Conservation (phyloP, 2,797 vertebrate genomes). For the Apodemus agrarius region DNA sequence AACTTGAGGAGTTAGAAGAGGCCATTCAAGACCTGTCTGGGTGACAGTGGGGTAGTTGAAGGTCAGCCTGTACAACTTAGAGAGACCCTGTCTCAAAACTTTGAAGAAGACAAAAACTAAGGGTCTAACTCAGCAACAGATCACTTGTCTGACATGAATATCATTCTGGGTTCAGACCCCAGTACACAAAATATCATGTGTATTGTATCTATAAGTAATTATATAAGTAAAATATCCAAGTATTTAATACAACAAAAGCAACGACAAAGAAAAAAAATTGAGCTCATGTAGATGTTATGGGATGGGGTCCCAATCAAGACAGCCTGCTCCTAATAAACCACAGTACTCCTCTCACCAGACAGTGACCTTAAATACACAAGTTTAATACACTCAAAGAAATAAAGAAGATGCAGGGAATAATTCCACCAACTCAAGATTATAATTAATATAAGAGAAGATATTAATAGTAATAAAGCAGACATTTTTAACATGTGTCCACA, state of each 20-base stretch:
- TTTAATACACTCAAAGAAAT: neutral
- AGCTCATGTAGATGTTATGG: neutral
- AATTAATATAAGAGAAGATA: neutral
- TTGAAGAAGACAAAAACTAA: too few relatives aligned
- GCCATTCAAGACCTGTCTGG: neutral
- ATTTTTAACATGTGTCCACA: too few relatives aligned
- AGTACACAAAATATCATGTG: neutral
- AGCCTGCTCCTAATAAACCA: neutral
- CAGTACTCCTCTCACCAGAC: too few relatives aligned
- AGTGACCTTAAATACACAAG: too few relatives aligned
- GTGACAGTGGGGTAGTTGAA: neutral
- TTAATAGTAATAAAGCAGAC: neutral
- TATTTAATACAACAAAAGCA: neutral
- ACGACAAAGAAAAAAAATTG: too few relatives aligned
- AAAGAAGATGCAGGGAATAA: neutral
- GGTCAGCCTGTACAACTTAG: neutral
- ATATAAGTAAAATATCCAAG: neutral
- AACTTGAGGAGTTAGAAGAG: neutral
- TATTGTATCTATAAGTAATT: neutral
- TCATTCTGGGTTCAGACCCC: neutral
- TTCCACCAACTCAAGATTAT: neutral
- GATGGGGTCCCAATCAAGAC: neutral
- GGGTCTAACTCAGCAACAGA: neutral
- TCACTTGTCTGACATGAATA: neutral
- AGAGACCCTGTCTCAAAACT: neutral